Conservation (phyloP, 2,113 vertebrate genomes). For the Labeo rohita region DNA sequence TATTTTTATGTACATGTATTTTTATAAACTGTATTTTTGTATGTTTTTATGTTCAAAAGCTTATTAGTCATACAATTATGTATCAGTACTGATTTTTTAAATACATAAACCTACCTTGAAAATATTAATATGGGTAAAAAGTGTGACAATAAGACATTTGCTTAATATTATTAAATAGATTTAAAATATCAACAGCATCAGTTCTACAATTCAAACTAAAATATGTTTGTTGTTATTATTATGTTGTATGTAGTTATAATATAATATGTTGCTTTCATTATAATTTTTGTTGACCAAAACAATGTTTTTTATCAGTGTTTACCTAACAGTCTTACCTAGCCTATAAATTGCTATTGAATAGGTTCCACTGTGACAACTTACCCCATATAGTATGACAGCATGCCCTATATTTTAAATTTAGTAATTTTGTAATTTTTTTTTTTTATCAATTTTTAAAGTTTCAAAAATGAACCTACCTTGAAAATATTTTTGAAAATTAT, state of each 20-base stretch:
- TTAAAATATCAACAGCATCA: no score
- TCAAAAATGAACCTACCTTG: background rate
- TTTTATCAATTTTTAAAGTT: background rate
- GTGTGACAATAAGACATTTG: no score
- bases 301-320: background rate
- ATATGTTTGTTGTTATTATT: background rate
- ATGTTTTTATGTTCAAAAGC: no score
- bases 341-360: background rate
- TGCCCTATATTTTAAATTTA: background rate
- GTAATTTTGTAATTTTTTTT: no score
- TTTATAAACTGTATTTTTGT: no score
- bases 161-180: no score
- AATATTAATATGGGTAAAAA: no score
- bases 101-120: no score
- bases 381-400: background rate
- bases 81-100: no score
- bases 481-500: background rate
- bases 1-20: no score
- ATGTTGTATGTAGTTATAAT: background rate
- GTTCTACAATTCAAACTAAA: no score
- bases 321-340: background rate
- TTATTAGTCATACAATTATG: no score
- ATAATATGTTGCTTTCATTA: background rate
- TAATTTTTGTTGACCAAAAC: background rate
- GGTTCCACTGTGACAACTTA: background rate